Evolutionary conservation across 2,797 vertebrate species (phyloP).

Genomic region (Phoxinus dragarum): DNA sequence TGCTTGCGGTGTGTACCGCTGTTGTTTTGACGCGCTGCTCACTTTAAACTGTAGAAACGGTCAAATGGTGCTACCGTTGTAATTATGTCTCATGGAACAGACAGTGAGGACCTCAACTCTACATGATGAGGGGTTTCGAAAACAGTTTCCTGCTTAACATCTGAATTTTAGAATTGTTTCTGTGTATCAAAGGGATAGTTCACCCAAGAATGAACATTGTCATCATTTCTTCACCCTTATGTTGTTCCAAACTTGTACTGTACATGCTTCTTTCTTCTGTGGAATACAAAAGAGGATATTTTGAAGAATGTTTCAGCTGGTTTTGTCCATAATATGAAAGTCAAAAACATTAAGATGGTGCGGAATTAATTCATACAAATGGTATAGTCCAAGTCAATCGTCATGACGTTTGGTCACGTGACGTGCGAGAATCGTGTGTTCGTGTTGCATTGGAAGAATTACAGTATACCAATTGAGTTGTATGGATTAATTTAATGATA

Average conservation of each 20-base stretch:
- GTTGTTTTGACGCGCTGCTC: too few relatives aligned
- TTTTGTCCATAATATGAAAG: background rate
- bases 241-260: background rate
- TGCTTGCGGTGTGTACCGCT: background rate
- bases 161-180: background rate
- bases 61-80: too few relatives aligned
- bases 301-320: background rate
- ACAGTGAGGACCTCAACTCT: background rate
- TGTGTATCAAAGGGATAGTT: background rate
- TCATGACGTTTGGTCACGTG: background rate
- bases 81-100: too few relatives aligned
- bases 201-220: background rate
- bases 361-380: background rate
- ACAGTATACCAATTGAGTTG: background rate
- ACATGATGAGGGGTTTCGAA: background rate
- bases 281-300: background rate
- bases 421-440: background rate
- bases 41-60: too few relatives aligned
- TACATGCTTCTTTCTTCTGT: background rate
- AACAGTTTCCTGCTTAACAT: background rate
- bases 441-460: background rate
- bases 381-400: background rate
- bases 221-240: background rate
- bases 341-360: background rate
- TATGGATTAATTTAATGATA: background rate